Base-by-base conservation (phyloP, 2,888 invertebrate species). In the Polymixis flavicincta region DNA sequence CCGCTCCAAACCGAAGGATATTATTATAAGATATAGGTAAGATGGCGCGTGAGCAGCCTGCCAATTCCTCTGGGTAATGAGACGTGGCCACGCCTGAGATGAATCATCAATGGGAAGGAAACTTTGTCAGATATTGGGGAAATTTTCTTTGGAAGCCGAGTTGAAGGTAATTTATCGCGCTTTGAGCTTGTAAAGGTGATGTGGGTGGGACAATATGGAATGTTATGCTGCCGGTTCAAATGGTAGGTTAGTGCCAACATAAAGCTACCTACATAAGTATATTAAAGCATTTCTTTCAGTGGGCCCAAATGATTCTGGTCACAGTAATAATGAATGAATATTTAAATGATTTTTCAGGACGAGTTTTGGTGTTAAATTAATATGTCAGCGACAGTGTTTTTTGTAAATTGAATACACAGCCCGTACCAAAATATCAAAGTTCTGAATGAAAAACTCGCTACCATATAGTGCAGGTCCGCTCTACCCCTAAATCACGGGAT, bases 401-500 rank as follows among this genome's bases (percentile, higher is more conserved):
- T 7, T 19, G 2, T 37, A 25, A 37, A 19, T 66, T 17, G 3
- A 17, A n/a, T 32, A 6, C 19, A 14, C 54, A 22, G 11, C 37
- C n/a, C 63, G 48, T 57, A 55, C 52, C 19, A 48, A 60, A 60
- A 68, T 60, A 50, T 72, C 42, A 42, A 28, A 67, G 7, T 25
- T 25, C 19, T 6, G 28, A 45, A 68, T 32, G 42, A 63, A 55
- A 63, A 68, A 52, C 11, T 48, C 28, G 37, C 55, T 48, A 17
- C 22, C 52, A 14, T 69, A 74, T 73, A 75, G 71, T 61, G 61
- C 77, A 45, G 55, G 76, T 65, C 68, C 73, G 57, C 63, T 25
- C 50, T 25, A 13, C 68, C 75, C 74, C 78, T 84, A 87, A 84
- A 83, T 83, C 83, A 74, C 80, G 84, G 76, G 80, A 75, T 48